Conservation (phyloP, 2,113 vertebrate genomes). For the Hydropotes inermis region DNA sequence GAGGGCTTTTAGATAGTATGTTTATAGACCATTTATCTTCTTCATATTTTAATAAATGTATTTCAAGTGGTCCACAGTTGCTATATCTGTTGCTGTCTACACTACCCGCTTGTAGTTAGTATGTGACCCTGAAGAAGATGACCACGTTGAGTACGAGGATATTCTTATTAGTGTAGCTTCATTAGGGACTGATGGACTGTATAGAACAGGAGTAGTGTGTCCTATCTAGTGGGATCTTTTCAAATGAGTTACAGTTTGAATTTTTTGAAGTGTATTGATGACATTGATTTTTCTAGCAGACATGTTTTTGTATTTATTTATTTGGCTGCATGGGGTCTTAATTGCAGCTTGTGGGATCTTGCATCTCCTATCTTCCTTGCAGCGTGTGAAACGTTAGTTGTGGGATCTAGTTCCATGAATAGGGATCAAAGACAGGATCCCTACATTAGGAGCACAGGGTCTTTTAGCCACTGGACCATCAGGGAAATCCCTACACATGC, state of each 20-base stretch:
- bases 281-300: neutral
- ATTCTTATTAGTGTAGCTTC: neutral
- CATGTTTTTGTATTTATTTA: neutral
- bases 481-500: neutral
- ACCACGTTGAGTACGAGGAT: neutral
- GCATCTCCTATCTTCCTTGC: neutral
- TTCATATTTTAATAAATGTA: slow-evolving; percentile 24
- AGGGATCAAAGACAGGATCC: neutral
- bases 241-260: neutral
- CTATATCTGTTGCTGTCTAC: neutral
- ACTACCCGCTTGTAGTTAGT: neutral
- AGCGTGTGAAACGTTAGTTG: neutral
- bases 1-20: neutral
- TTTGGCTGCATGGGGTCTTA: neutral
- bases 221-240: neutral
- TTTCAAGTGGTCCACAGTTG: neutral
- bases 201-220: neutral
- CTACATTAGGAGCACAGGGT: neutral
- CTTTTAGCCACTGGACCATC: neutral
- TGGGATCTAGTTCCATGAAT: neutral
- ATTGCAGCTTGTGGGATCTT: neutral
- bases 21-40: neutral
- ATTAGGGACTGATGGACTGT: neutral
- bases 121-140: neutral
- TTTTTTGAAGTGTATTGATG: neutral